Evolutionary conservation across 2,113 vertebrate species (phyloP).

Genomic region (Hippocampus comes): DNA sequence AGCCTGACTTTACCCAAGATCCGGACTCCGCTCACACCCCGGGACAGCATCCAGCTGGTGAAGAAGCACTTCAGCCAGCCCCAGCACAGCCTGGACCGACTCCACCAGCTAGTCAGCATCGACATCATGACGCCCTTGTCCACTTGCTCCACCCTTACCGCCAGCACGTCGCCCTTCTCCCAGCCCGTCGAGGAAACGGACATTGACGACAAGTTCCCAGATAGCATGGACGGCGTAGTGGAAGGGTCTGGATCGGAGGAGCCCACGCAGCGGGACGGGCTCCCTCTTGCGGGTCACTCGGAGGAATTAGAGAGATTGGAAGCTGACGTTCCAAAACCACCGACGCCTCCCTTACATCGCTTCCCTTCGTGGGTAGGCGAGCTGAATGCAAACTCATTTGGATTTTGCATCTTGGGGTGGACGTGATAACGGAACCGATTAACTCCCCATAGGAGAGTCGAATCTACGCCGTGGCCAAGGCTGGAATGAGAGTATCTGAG

Average conservation of each 20-base stretch:
- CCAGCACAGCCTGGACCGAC: constrained; percentile 71
- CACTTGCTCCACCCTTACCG: constrained; percentile 46
- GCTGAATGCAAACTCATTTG: neutral
- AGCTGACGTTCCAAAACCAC: constrained; percentile 75
- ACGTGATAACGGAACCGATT: neutral
- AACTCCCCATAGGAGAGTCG: constrained; percentile 78
- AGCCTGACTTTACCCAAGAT: constrained; percentile 86
- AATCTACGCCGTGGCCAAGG: constrained; percentile 86
- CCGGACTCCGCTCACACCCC: constrained; percentile 73
- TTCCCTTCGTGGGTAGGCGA: constrained; percentile 83
- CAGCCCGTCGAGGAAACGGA: constrained; percentile 80
- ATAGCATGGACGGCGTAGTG: constrained; percentile 77
- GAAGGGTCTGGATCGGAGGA: constrained; percentile 55
- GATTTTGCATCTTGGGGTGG: neutral
- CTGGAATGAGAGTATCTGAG: constrained; percentile 85
- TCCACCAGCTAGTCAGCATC: constrained; percentile 66
- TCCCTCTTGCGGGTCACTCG: constrained; percentile 51
- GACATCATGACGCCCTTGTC: constrained; percentile 63
- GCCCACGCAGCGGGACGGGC: constrained; percentile 38
- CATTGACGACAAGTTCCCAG: constrained; percentile 75
- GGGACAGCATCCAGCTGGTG: constrained; percentile 84
- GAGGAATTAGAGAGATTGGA: constrained; percentile 70
- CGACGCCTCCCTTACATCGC: constrained; percentile 83
- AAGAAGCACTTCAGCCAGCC: constrained; percentile 88
- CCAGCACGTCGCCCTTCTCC: constrained; percentile 40